Percentiles rank a stretch among this genome's conserved stretches.
phyloP scores from a whole-genome alignment of 2,888 invertebrate genomes.

The Protophormia terraenovae region DNA sequence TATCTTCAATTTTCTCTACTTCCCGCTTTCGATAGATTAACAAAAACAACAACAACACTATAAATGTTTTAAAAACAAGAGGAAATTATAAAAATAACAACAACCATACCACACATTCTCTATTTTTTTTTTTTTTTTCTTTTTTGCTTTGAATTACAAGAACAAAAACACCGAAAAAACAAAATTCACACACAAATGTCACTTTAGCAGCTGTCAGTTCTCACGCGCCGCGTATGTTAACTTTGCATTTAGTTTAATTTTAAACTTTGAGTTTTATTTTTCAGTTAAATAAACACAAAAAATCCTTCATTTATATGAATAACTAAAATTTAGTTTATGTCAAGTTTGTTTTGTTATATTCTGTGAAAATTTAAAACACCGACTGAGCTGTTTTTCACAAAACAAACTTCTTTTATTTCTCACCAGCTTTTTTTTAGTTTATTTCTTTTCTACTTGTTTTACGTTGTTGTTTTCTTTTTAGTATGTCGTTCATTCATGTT shows the following conservation, averaged over 20 bases:
- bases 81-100: slow-evolving; percentile 55
- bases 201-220: slow-evolving; percentile 74
- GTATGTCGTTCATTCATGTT: neutral
- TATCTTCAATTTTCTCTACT: slow-evolving; percentile 47
- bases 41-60: slow-evolving; percentile 42
- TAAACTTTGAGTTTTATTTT: slow-evolving; percentile 9
- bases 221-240: slow-evolving; percentile 67
- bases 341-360: slow-evolving; percentile 53
- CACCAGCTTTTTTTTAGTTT: slow-evolving; percentile 55
- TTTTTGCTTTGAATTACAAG: slow-evolving; percentile 42
- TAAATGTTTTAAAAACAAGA: slow-evolving; percentile 44
- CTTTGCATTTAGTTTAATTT: slow-evolving; percentile 34
- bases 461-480: slow-evolving; percentile 25
- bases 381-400: slow-evolving; percentile 73
- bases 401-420: slow-evolving; percentile 74
- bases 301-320: slow-evolving; percentile 28
- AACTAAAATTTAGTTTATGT: neutral
- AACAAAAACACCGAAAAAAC: slow-evolving; percentile 52
- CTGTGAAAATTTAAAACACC: slow-evolving; percentile 74
- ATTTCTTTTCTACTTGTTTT: slow-evolving; percentile 48
- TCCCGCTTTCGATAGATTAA: slow-evolving; percentile 47
- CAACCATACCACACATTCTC: slow-evolving; percentile 34
- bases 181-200: slow-evolving; percentile 63
- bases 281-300: neutral
- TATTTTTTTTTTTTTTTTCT: neutral